Evolutionary conservation across 2,113 vertebrate genomes (phyloP).

Genomic region (Carassius auratus): DNA sequence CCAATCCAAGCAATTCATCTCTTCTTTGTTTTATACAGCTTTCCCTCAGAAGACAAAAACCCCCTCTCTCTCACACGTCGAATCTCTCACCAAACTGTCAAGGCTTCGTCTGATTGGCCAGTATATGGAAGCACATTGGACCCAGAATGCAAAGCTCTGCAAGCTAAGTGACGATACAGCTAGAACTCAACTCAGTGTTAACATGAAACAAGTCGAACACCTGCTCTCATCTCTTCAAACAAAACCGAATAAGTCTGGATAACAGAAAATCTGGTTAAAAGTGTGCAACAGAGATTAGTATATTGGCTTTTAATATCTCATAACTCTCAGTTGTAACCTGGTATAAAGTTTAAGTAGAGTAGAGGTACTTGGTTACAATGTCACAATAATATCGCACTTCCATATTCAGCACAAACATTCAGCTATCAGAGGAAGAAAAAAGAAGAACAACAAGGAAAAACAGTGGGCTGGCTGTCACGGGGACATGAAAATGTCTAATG

Average conservation of each 20-base stretch:
- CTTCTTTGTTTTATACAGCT: neutral
- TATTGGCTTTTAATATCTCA: neutral
- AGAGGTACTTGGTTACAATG: neutral
- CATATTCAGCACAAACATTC: neutral
- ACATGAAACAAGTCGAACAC: neutral
- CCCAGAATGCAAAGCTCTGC: constrained; percentile 32
- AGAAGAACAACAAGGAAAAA: neutral
- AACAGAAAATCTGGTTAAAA: neutral
- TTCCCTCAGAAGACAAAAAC: neutral
- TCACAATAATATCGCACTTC: neutral
- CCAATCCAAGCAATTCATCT: neutral
- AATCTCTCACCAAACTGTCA: constrained; percentile 42
- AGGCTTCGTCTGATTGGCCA: constrained; percentile 27
- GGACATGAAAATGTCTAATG: neutral
- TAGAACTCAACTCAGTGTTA: neutral
- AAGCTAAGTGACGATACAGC: neutral
- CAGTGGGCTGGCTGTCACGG: constrained; percentile 22
- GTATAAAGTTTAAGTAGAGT: neutral
- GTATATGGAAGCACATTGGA: neutral
- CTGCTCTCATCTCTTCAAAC: neutral
- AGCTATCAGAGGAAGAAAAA: neutral
- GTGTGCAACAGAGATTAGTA: neutral
- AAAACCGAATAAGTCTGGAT: neutral
- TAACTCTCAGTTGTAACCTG: too few species aligned
- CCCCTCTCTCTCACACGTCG: neutral